phyloP scores from a whole-genome alignment of 92 coral and sea anemone genomes.

The Heliopora coerulea region DNA sequence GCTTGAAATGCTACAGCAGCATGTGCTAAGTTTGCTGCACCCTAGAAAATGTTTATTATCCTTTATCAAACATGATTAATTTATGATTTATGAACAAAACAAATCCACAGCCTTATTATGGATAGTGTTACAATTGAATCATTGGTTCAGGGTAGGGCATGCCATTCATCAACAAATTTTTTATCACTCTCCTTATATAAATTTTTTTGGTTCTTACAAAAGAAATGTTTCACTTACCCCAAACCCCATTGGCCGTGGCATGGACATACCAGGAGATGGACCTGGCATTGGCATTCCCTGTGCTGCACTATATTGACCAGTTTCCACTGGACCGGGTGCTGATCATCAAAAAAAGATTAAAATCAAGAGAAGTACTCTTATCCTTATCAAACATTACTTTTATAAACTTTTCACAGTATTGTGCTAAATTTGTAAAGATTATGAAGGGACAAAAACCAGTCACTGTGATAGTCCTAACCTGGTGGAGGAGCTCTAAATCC shows the following conservation, averaged over 20 bases:
- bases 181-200: too few relatives aligned
- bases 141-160: too few relatives aligned
- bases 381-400: too few relatives aligned
- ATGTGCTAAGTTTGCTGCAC: slow-evolving; percentile 26
- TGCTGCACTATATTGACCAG: slow-evolving; percentile 1
- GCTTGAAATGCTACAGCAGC: slow-evolving; percentile 34
- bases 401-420: too few relatives aligned
- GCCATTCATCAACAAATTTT: too few relatives aligned
- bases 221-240: slow-evolving; percentile 7
- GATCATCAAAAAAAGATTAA: background rate
- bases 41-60: background rate
- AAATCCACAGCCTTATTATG: too few relatives aligned
- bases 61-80: background rate
- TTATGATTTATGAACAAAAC: too few relatives aligned
- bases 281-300: slow-evolving; percentile 8
- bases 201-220: background rate
- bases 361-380: too few relatives aligned
- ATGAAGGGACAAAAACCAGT: too few relatives aligned
- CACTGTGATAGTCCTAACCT: background rate
- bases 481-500: background rate
- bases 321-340: background rate
- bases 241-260: slow-evolving; percentile 17
- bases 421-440: too few relatives aligned
- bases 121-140: too few relatives aligned
- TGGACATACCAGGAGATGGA: background rate